These are phyloP conservation scores for Digitonthophagus gazella DNA, from an alignment of 2,888 invertebrate genomes.

Conservation along the genomic window DNA sequence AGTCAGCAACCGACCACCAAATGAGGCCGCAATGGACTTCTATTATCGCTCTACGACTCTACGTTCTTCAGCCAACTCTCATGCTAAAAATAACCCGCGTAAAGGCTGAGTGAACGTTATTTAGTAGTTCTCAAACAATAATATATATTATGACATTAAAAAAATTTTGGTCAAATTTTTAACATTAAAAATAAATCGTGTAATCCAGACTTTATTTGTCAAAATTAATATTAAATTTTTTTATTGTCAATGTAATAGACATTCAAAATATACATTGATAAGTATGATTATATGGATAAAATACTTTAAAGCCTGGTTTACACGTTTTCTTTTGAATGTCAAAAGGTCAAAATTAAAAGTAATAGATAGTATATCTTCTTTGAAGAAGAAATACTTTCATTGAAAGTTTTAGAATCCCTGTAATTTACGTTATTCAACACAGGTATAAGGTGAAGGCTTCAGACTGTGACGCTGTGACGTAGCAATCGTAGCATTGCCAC, in stretches of 20 bases:
- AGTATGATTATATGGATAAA: no score
- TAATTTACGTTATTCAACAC: not conserved
- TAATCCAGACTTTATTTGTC: no score
- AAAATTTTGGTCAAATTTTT: not conserved
- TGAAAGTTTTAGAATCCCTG: not conserved
- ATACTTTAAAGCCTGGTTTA: no score
- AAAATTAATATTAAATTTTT: no score
- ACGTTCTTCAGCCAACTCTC: not conserved
- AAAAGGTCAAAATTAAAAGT: no score
- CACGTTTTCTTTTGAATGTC: no score
- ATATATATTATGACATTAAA: not conserved
- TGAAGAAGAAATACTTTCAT: not conserved
- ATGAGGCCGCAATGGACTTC: not conserved
- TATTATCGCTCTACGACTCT: not conserved
- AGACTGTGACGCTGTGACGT: not conserved
- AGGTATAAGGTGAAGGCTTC: not conserved
- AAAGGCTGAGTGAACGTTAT: not conserved
- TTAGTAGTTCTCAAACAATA: no score
- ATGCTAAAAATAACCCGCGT: not conserved
- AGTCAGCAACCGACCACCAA: no score
- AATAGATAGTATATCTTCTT: no score
- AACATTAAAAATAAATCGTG: not conserved
- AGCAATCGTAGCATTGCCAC: no score
- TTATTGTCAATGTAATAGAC: no score
- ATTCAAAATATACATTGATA: no score